These are phyloP conservation scores for Macrophya annulata DNA, from an alignment of 2,888 invertebrate species.

Conservation along the genomic window DNA sequence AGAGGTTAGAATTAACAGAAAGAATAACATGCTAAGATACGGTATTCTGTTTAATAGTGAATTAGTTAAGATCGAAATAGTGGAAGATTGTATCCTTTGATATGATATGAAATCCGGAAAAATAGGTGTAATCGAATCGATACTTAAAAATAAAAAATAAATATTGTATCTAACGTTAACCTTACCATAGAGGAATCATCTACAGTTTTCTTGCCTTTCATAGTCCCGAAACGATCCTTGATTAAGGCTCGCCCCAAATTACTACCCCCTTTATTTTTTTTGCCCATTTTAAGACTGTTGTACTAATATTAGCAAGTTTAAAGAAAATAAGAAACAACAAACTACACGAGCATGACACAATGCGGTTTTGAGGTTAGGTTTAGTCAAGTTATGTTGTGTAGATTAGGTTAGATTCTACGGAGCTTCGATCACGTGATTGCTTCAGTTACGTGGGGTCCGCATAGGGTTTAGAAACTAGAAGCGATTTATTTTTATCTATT, in stretches of 20 bases:
- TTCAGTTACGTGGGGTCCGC: not conserved
- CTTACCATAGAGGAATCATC: slow-evolving; percentile 89
- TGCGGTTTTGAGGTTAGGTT: slow-evolving; percentile 10
- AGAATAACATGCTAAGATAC: not conserved
- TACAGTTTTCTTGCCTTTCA: slow-evolving; percentile 84
- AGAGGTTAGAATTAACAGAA: not conserved
- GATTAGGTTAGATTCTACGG: not conserved
- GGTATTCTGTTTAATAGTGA: not conserved
- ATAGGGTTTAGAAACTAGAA: not conserved
- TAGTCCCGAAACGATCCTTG: slow-evolving; percentile 87
- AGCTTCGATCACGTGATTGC: not conserved
- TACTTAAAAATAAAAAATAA: slow-evolving; percentile 41
- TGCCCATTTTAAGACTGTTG: slow-evolving; percentile 83
- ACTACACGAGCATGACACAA: slow-evolving; percentile 20
- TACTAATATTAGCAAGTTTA: not conserved
- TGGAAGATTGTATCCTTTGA: slow-evolving; percentile 56
- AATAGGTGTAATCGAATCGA: not conserved
- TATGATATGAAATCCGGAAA: slow-evolving; percentile 39
- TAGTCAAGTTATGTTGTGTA: not conserved
- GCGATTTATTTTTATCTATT: too few relatives aligned
- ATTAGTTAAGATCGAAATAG: not conserved
- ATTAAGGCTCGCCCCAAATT: slow-evolving; percentile 87
- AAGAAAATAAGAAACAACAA: not conserved
- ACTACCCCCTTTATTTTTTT: slow-evolving; percentile 84
- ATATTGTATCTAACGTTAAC: not conserved